A percentile compares a stretch with the other conserved stretches of the same genome.
phyloP scores from a whole-genome alignment of 2,113 vertebrate genomes.

The Formicarius rufipectus region DNA sequence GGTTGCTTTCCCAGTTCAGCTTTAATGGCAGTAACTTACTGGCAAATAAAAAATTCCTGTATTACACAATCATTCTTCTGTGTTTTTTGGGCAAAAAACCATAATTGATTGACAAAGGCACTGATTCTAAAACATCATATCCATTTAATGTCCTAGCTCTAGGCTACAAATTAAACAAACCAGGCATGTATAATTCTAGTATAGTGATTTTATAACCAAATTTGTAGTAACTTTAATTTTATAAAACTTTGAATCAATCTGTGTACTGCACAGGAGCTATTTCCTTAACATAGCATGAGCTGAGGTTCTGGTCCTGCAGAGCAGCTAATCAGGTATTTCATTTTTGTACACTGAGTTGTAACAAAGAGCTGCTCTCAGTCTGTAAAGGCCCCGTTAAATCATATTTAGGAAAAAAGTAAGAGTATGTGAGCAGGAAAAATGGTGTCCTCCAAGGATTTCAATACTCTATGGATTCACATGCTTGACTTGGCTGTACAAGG shows the following conservation, averaged over 20 bases:
- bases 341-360: not conserved
- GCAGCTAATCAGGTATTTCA: not conserved
- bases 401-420: not conserved
- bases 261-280: not conserved
- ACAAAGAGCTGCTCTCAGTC: not conserved
- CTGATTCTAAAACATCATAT: not conserved
- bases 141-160: not conserved
- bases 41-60: not conserved
- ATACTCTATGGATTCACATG: not conserved
- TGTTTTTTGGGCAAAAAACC: not conserved
- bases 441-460: not conserved
- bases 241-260: not conserved
- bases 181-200: not conserved
- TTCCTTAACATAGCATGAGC: not conserved
- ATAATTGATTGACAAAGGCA: not conserved
- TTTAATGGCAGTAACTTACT: not conserved
- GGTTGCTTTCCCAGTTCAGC: too few species aligned
- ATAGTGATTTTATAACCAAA: not conserved
- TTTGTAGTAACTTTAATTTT: not conserved
- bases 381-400: slow-evolving; percentile 22
- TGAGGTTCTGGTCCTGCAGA: not conserved
- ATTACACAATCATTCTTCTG: not conserved
- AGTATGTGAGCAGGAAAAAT: not conserved
- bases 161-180: not conserved
- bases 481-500: not conserved